These are phyloP conservation scores for Muscicapa striata DNA, from an alignment of 2,797 vertebrate species.

Conservation along the genomic window DNA sequence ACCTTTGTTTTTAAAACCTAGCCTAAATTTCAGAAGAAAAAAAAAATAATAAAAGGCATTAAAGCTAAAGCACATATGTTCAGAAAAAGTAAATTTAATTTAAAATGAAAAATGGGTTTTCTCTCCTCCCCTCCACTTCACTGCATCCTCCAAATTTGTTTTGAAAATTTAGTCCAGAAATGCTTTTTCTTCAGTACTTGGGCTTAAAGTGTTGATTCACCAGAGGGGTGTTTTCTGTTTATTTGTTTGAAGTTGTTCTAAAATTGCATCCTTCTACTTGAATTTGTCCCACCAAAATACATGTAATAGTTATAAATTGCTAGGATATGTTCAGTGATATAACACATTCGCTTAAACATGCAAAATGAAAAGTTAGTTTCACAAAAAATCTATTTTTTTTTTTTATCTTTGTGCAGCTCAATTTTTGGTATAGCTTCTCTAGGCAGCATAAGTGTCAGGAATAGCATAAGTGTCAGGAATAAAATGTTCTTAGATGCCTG, in stretches of 20 bases:
- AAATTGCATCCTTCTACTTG: neutral
- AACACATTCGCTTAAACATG: neutral
- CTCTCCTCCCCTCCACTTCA: neutral
- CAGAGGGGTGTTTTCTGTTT: rapidly evolving
- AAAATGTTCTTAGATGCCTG: neutral
- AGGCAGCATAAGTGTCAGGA: neutral
- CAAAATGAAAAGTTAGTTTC: no score
- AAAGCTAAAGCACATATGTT: neutral
- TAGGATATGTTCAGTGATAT: neutral
- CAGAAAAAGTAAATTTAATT: neutral
- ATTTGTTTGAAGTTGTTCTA: neutral
- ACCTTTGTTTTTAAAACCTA: neutral
- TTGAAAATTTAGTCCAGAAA: neutral
- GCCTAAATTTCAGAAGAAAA: neutral
- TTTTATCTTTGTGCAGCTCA: neutral
- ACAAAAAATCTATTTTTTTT: no score
- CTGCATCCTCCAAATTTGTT: neutral
- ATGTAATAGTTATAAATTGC: neutral
- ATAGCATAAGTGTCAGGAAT: neutral
- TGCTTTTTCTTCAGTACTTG: neutral
- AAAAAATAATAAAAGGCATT: neutral
- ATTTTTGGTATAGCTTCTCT: neutral
- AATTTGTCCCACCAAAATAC: neutral
- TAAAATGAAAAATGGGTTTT: neutral
- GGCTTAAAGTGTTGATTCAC: neutral